phyloP scores from a whole-genome alignment of 2,797 vertebrate species.

The Poecilia wingei region DNA sequence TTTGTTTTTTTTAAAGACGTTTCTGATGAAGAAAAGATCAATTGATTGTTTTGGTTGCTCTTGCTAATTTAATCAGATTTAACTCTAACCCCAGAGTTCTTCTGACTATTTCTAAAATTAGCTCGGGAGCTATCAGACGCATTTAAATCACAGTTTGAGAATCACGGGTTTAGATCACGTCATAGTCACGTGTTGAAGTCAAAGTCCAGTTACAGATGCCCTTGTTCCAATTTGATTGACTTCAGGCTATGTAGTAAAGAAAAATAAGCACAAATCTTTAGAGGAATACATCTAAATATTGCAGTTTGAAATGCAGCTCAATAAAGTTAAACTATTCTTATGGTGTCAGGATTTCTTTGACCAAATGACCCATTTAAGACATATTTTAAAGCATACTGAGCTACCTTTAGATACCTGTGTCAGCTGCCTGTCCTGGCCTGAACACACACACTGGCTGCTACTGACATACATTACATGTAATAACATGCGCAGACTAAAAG shows the following conservation, averaged over 20 bases:
- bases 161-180: background rate
- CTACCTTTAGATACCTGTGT: background rate
- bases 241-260: background rate
- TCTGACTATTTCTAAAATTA: background rate
- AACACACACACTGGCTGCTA: background rate
- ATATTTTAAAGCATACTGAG: background rate
- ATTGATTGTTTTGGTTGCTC: background rate
- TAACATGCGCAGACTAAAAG: slow-evolving; percentile 1
- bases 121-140: background rate
- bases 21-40: background rate
- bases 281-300: background rate
- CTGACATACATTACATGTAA: slow-evolving; percentile 9
- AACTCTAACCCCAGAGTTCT: background rate
- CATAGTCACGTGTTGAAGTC: background rate
- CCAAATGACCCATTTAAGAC: background rate
- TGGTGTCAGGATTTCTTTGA: background rate
- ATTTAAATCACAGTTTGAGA: background rate
- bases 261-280: background rate
- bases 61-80: background rate
- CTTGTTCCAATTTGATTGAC: background rate
- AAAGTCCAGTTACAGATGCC: background rate
- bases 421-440: background rate
- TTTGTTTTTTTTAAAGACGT: background rate
- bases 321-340: background rate
- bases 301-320: background rate